phyloP scores from a whole-genome alignment of 2,113 vertebrate genomes.

The Blennius ocellaris region DNA sequence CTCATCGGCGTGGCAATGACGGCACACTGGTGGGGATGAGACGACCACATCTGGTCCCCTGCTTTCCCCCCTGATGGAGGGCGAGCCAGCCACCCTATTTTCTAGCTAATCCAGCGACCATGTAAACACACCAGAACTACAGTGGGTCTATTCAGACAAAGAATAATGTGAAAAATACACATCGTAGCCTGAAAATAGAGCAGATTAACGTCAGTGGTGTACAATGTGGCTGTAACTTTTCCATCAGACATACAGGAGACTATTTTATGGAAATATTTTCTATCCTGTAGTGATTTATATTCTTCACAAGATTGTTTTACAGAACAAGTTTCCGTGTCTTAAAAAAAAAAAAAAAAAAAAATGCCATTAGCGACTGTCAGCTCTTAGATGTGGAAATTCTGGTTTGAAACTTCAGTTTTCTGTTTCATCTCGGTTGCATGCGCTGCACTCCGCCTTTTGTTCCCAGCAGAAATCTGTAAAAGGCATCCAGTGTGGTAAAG shows the following conservation, averaged over 20 bases:
- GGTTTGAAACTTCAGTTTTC: constrained; percentile 25
- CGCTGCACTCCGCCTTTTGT: constrained; percentile 29
- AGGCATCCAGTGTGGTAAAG: constrained; percentile 62
- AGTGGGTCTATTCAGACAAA: too few relatives aligned
- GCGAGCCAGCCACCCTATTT: constrained; percentile 23
- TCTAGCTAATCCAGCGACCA: constrained; percentile 18
- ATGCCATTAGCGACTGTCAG: not conserved
- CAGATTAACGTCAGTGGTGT: too few relatives aligned
- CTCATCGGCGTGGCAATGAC: constrained; percentile 63
- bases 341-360: constrained; percentile 15
- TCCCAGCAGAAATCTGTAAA: constrained; percentile 60
- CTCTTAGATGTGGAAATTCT: constrained; percentile 53
- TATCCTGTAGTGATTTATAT: constrained; percentile 47
- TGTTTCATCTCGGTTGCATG: constrained; percentile 19
- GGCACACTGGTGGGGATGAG: constrained; percentile 30
- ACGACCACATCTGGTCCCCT: constrained; percentile 64
- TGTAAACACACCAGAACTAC: not conserved
- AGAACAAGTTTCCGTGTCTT: constrained; percentile 39
- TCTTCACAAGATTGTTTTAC: constrained; percentile 41
- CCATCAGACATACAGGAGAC: constrained; percentile 25
- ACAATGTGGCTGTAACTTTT: too few relatives aligned
- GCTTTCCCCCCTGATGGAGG: not conserved
- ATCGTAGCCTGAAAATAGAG: not conserved
- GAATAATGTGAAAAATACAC: not conserved
- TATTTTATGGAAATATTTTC: constrained; percentile 25